Conservation (phyloP, 2,113 vertebrate genomes). For the Esox niger region DNA sequence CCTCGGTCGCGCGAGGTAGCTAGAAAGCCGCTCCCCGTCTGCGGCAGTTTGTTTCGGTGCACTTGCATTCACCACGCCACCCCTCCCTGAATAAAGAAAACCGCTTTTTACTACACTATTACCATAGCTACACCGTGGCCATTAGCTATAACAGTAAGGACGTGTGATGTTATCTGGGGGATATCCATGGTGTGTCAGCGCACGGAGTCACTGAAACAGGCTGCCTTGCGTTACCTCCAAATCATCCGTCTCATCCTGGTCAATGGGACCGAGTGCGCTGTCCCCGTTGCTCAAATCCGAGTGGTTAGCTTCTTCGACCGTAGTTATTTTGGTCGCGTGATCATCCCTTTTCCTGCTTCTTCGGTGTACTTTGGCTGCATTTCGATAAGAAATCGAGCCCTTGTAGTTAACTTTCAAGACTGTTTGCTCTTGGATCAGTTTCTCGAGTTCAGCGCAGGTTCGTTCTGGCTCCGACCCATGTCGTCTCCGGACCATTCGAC, state of each 20-base stretch:
- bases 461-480: conserved; percentile 87
- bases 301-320: conserved; percentile 70
- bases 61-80: conserved; percentile 67
- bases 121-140: not conserved
- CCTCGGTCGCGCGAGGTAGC: conserved; percentile 67
- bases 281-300: conserved; percentile 75
- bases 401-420: conserved; percentile 92
- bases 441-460: conserved; percentile 87
- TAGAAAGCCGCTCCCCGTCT: conserved; percentile 78
- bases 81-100: conserved; percentile 34
- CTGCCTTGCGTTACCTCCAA: conserved; percentile 60
- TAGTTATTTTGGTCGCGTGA: conserved; percentile 65
- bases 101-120: not conserved
- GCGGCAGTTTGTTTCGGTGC: conserved; percentile 71
- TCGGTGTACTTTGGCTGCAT: conserved; percentile 83
- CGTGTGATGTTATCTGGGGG: not conserved
- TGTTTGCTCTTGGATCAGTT: conserved; percentile 86
- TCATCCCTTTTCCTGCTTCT: conserved; percentile 78
- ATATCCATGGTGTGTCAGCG: not conserved
- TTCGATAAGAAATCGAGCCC: conserved; percentile 88
- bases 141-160: not conserved
- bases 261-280: conserved; percentile 69
- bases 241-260: conserved; percentile 69
- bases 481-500: conserved; percentile 88
- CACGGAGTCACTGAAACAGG: not conserved